Conservation (phyloP, 2,797 vertebrate species). For the Melanotaenia maccullochi region DNA sequence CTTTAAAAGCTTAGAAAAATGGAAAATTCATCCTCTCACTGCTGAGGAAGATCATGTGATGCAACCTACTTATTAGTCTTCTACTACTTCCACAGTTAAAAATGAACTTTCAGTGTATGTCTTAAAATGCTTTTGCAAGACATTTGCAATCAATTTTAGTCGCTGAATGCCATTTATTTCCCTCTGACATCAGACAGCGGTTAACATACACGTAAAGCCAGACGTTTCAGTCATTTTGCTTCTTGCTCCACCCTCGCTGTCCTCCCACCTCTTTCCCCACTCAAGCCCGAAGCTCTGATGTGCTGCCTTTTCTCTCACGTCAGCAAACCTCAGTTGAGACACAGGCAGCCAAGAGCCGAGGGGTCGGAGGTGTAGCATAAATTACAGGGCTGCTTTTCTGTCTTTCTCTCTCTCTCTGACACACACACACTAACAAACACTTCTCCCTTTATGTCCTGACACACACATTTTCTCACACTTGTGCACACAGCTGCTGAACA, state of each 20-base stretch:
- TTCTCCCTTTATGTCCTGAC: constrained; percentile 42
- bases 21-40: neutral
- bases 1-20: neutral
- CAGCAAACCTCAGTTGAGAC: constrained; percentile 73
- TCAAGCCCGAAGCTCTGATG: constrained; percentile 39
- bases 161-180: constrained; percentile 19
- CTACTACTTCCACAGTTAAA: neutral
- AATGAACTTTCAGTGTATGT: constrained; percentile 4
- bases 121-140: neutral
- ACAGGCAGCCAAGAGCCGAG: constrained; percentile 51
- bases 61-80: neutral
- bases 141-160: constrained; percentile 12
- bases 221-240: constrained; percentile 30
- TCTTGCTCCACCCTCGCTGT: constrained; percentile 40
- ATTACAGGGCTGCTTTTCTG: constrained; percentile 62
- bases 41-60: neutral
- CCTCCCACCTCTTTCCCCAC: constrained; percentile 49
- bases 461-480: constrained; percentile 71
- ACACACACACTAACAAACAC: constrained; percentile 48
- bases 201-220: constrained; percentile 45
- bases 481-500: constrained; percentile 74
- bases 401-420: constrained; percentile 44
- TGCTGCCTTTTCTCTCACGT: constrained; percentile 48
- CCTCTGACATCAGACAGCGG: constrained; percentile 16
- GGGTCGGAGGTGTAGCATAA: constrained; percentile 71